These are phyloP conservation scores for Baronia brevicornis DNA, from an alignment of 2,888 invertebrate genomes.

Conservation along the genomic window DNA sequence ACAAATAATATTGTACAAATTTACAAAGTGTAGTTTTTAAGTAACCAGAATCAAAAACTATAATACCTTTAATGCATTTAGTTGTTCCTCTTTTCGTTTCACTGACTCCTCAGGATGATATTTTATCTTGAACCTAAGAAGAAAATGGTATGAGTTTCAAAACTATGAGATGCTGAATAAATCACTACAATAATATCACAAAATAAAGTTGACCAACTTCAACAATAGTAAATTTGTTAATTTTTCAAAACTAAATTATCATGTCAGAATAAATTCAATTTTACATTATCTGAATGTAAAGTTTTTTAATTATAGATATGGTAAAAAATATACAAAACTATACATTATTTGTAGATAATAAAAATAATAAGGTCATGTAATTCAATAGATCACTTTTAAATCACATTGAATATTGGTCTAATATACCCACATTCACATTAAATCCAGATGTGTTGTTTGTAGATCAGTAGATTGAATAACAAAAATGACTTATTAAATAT, in stretches of 20 bases:
- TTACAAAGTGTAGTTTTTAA: no score
- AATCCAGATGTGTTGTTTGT: conserved; percentile 5
- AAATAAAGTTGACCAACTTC: conserved; percentile 13
- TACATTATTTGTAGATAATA: neutral
- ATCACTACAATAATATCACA: conserved; percentile 14
- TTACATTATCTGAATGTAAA: no score
- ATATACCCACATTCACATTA: conserved; percentile 14
- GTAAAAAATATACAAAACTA: neutral
- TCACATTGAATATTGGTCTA: conserved; percentile 22
- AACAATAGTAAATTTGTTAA: neutral
- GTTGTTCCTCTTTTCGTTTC: conserved; percentile 91
- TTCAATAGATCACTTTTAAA: neutral
- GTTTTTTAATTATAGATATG: no score
- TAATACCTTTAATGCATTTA: conserved; percentile 84
- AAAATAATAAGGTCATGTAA: no score
- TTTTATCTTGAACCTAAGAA: conserved; percentile 96
- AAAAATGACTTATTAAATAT: conserved; percentile 59
- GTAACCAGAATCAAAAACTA: neutral
- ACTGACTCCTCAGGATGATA: conserved; percentile 98
- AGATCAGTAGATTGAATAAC: conserved; percentile 29
- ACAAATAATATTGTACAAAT: conserved; percentile 3
- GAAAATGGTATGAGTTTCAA: conserved; percentile 15
- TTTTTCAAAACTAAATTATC: neutral
- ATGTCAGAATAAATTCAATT: no score
- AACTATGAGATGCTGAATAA: conserved; percentile 1